These are phyloP conservation scores for Dendronephthya gigantea DNA, from an alignment of 64 coral and sea anemone genomes.

Conservation along the genomic window DNA sequence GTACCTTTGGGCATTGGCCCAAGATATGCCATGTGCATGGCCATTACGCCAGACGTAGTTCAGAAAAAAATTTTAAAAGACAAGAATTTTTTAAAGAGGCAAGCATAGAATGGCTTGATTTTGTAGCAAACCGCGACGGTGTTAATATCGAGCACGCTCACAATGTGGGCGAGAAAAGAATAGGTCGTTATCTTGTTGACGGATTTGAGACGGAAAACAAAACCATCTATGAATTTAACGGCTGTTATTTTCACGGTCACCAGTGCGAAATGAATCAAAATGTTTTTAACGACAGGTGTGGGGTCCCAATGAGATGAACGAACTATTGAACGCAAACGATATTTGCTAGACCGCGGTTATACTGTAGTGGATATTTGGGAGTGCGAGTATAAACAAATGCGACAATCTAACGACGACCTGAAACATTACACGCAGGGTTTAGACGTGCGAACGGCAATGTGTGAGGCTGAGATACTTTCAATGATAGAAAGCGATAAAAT, in stretches of 20 bases:
- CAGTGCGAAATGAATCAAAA: background rate
- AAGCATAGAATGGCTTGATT: background rate
- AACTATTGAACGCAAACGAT: background rate
- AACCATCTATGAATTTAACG: background rate
- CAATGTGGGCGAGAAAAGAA: background rate
- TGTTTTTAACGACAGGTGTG: background rate
- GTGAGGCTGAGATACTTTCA: background rate
- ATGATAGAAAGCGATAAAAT: background rate
- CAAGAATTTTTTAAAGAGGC: background rate
- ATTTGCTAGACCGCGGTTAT: background rate
- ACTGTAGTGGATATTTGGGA: background rate
- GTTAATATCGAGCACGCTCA: background rate
- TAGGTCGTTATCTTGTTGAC: background rate
- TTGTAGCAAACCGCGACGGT: background rate
- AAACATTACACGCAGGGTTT: background rate
- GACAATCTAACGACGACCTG: background rate
- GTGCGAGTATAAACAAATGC: background rate
- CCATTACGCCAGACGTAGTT: background rate
- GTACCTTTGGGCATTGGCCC: background rate
- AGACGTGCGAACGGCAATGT: background rate
- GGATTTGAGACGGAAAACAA: background rate
- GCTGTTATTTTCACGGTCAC: background rate
- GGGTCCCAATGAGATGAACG: background rate
- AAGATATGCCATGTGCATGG: background rate
- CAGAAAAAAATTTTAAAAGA: background rate